Base-by-base conservation (phyloP, 2,797 vertebrate genomes). In the Tokudaia tokunoshimensis region DNA sequence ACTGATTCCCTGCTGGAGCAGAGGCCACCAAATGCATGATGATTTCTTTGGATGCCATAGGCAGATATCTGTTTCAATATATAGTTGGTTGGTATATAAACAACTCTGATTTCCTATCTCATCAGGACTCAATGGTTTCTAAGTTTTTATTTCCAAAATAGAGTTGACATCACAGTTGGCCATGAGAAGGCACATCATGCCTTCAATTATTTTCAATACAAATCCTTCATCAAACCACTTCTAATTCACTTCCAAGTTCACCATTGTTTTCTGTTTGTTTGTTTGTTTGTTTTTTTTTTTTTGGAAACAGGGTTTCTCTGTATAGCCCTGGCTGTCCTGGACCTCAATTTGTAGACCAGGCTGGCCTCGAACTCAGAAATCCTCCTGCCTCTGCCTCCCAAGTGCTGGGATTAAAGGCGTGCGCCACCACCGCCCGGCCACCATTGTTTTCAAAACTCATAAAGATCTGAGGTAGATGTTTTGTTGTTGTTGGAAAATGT, bases 31-130 rank as follows among this genome's bases (percentile, higher is more conserved):
- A 86, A 37, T 11, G 12, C 11, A 22, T 67, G 12, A n/a, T 67
- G 44, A 37, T 70, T 13, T 79, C 7, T 6, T 78, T 24, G 34
- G 41, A 65, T 14, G 61, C 2, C 31, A 61, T 11, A 82, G 19
- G 37, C 75, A 44, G 8, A 7, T 59, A 15, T 44, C 12, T 24
- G 17, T 65, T 22, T 89, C 80, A 76, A 89, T 34, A n/a, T 82
- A 10, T 78, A 59, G 34, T 14, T 50, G 6, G 20, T 78, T 79
- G 76, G 14, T 86, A 29, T 96, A 67, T 65, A 82, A 89, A 85
- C 47, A 78, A 89, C 74, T 94, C n/a, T 47, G 37, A 82, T 34
- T 92, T 96, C n/a, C 59, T 89, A 12, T 83, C 57, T 59, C 9
- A 86, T 19, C 37, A 85, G 22, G 29, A 26, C 59, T 79, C 50